Base-by-base conservation (phyloP, 35 echinoderm and acorn worm genomes). In the Ophiothrix spiculata region DNA sequence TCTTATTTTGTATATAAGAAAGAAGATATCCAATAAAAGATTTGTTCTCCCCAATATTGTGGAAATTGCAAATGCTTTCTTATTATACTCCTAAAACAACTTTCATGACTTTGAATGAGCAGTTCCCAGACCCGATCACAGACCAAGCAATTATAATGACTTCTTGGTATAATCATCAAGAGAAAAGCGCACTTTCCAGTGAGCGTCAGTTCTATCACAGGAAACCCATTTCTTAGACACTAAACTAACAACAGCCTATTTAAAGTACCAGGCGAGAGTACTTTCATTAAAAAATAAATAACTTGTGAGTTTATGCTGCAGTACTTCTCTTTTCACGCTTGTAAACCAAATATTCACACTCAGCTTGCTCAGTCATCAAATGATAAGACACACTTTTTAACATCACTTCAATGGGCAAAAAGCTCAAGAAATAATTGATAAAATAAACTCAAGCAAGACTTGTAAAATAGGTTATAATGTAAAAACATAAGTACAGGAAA, bases 371-470 rank as follows among this genome's bases (percentile, higher is more conserved):
- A 28, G 60, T 69, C 60, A 69, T 15, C 29, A 28, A 69, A 25
- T 25, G 29, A 69, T 15, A 69, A 69, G 60, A 69, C 60, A 69
- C 60, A 69, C 60, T n/a, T 69, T 69, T 69, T 69, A 69, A 1
- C 25, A 69, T 12, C 60, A 69, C 6, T 25, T 25, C 60, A 69
- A 69, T 69, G 29, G 1, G 60, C 60, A 69, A 69, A 69, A 28
- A 69, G 60, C 60, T 69, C 1, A 28, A 28, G 60, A 69, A 69
- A n/a, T n/a, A n/a, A n/a, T n/a, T n/a, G n/a, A 69, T 69, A 69
- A 69, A 69, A 6, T 69, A 69, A 69, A 69, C 60, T 69, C 60
- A 69, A 69, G 60, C 60, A n/a, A n/a, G n/a, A n/a, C n/a, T n/a
- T n/a, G 2, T 25, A 69, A 69, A 69, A 69, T 69, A 28, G 60